These are phyloP conservation scores for Mesochorus sp. DNA, from an alignment of 2,888 invertebrate genomes.

Conservation along the genomic window DNA sequence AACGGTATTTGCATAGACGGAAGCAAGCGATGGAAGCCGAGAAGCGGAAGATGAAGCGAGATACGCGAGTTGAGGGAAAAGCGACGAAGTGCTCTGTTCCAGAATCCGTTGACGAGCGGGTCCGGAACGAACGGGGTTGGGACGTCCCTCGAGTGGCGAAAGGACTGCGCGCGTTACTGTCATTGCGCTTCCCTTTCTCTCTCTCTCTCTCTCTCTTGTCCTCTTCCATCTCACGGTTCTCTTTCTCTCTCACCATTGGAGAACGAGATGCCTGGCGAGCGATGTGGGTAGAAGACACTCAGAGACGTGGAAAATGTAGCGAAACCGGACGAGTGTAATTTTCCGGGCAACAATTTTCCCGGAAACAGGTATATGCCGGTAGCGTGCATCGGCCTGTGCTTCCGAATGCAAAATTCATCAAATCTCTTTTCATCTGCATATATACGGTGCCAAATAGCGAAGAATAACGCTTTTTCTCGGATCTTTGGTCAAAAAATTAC, in stretches of 20 bases:
- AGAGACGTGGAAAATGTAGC: slow-evolving; percentile 69
- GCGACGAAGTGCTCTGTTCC: slow-evolving; percentile 58
- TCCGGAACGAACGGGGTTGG: slow-evolving; percentile 58
- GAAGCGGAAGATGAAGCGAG: slow-evolving; percentile 43
- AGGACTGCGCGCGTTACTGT: slow-evolving; percentile 45
- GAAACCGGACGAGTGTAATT: slow-evolving; percentile 71
- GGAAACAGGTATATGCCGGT: slow-evolving; percentile 61
- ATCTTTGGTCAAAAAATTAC: background rate
- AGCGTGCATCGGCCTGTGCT: slow-evolving; percentile 67
- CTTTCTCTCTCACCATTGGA: background rate
- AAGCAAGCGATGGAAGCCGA: slow-evolving; percentile 51
- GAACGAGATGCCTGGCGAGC: slow-evolving; percentile 24
- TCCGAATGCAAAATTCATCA: slow-evolving; percentile 71
- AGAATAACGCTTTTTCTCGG: background rate
- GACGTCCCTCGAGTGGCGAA: slow-evolving; percentile 61
- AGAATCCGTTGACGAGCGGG: slow-evolving; percentile 66
- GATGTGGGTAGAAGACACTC: slow-evolving; percentile 61
- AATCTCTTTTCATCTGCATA: slow-evolving; percentile 27
- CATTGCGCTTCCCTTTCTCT: slow-evolving; percentile 12
- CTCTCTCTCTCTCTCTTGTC: slow-evolving; percentile 12
- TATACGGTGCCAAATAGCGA: slow-evolving; percentile 3
- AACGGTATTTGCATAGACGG: slow-evolving; percentile 67
- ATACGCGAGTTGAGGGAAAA: slow-evolving; percentile 38
- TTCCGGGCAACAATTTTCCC: slow-evolving; percentile 69
- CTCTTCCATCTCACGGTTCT: slow-evolving; percentile 21